These are phyloP conservation scores for Montipora capricornis DNA, from an alignment of 64 coral and sea anemone genomes.

Conservation along the genomic window DNA sequence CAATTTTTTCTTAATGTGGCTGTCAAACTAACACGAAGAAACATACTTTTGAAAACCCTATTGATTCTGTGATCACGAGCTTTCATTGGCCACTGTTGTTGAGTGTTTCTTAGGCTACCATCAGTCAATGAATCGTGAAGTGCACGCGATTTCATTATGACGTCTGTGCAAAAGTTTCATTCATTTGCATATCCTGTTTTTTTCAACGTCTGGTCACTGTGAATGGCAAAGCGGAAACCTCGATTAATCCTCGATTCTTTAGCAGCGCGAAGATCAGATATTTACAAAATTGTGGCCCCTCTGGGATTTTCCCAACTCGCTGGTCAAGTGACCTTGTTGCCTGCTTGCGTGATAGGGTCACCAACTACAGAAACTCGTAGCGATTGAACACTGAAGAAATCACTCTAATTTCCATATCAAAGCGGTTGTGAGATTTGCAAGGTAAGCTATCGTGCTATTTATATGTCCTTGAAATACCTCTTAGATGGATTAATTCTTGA, in stretches of 20 bases:
- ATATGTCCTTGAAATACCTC: not conserved
- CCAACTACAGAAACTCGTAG: not conserved
- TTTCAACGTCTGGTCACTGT: not conserved
- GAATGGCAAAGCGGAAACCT: not conserved
- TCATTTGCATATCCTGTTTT: slow-evolving; percentile 13
- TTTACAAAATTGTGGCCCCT: not conserved
- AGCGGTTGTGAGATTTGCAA: not conserved
- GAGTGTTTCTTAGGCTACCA: not conserved
- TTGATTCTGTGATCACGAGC: not conserved
- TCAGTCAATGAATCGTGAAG: not conserved
- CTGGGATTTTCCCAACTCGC: not conserved
- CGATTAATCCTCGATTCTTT: not conserved
- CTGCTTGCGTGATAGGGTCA: slow-evolving; percentile 20
- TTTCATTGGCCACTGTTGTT: not conserved
- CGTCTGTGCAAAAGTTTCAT: not conserved
- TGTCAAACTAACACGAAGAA: too few relatives aligned
- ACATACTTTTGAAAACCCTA: too few relatives aligned
- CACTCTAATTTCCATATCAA: not conserved
- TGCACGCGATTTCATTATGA: slow-evolving; percentile 1
- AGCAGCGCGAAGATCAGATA: not conserved
- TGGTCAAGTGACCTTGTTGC: not conserved
- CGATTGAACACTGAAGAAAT: not conserved
- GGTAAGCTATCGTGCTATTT: slow-evolving; percentile 25
- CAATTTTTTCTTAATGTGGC: too few relatives aligned
- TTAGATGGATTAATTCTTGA: not conserved